Evolutionary conservation across 2,113 vertebrate genomes (phyloP), one percentile per base, ranked within the genome.

Genomic region (Muntiacus reevesi): DNA sequence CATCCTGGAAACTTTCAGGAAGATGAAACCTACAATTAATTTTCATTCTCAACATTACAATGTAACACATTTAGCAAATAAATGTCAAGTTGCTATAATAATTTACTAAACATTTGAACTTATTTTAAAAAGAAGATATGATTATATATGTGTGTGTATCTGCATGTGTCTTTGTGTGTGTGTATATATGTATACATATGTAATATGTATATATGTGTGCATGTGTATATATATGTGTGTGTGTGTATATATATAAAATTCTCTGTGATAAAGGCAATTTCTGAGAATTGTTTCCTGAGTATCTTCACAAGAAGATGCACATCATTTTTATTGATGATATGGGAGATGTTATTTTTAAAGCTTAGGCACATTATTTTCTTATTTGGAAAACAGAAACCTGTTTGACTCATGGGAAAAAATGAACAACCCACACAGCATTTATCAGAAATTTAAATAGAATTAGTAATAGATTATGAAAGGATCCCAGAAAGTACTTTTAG

Each of bases 261-360:
- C 4, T 19, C 64, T 93, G 1, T 85, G 96, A 97, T 97, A 96
- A 33, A 96, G 84, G 57, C 60, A 5, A 79, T 92, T 96, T 94
- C 91, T 87, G n/a, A 40, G 97, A 98, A 97, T 74, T 83, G 62
- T 96, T 74, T 81, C 62, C 97, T 95, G 81, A 98, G 82, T 52
- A 82, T 71, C 23, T 96, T 45, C 5, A 74, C 87, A 97, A 74
- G 87, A 98, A 97, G 40, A 74, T 71, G 3, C 45, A 47, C 60
- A 57, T 84, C 0, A 91, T 92, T 97, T 98, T 98, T 97, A 97
- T 76, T 82, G 78, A 91, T 91, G 81, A 87, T 97, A 91, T 96
- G 88, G 57, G 36, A 96, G 28, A 93, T 97, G 27, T 3, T 50
- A 88, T 91, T 79, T 95, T 57, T 54, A 79, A 98, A 97, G 52